Base-by-base conservation (phyloP, 2,113 vertebrate genomes). In the Mungos mungo region DNA sequence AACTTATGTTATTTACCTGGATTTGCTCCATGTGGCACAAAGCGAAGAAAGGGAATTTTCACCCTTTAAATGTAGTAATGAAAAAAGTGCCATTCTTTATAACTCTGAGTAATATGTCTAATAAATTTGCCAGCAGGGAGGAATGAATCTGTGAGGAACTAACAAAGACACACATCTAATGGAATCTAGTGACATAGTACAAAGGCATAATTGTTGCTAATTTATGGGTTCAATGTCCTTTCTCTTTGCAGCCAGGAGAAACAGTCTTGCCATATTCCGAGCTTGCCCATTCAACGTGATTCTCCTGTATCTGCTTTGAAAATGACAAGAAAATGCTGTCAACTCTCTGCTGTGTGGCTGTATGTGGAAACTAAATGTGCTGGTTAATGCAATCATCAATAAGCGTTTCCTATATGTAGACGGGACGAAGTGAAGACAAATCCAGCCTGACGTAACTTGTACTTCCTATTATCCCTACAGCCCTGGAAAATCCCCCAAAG, bases 141-240 rank as follows among this genome's bases (percentile, higher is more conserved):
- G 57, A 95, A 80, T 60, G 86, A 87, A 57, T 35, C 50, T 72
- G 38, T 69, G 50, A 97, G 52, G 33, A 35, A 63, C 41, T 69
- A 60, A 65, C 11, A 81, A 65, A 87, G 57, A 90, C 52, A 23
- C 1, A 57, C 13, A 81, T 83, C 93, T 83, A 82, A 89, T 38
- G 63, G 60, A 76, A 54, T 89, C 87, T 68, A 54, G 57, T 33
- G 47, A 87, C 63, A 66, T 14, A 27, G 21, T 13, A 77, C 69
- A 92, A 93, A 96, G 81, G 29, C 41, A 5, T 77, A 66, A 86
- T 94, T 90, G 47, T 82, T 47, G 76, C 50, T 95, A 41, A 96
- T 94, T 97, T 92, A 90, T 89, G 25, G 90, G 68, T 60, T 93
- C 68, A 41, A 7, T 63, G 72, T 54, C 50, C 66, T 96, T 93